phyloP scores from a whole-genome alignment of 37 sponge, comb jelly and placozoan species.

The Halichondria panicea region DNA sequence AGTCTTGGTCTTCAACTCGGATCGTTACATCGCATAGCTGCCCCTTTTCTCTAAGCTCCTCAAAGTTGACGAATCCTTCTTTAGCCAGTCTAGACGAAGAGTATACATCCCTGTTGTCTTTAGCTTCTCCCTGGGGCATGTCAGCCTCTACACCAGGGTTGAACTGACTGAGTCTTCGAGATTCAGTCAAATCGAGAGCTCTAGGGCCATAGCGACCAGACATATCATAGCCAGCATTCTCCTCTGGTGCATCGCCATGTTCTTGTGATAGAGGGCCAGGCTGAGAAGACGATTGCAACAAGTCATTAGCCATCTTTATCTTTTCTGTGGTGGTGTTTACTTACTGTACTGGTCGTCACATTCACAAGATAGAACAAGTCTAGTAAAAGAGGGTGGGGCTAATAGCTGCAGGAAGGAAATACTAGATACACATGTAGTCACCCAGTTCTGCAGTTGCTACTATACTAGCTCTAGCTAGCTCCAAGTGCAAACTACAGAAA shows the following conservation, averaged over 20 bases:
- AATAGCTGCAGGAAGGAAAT: no score
- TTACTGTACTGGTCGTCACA: no score
- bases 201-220: neutral
- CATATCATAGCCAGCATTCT: conserved; percentile 1
- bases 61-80: conserved; percentile 56
- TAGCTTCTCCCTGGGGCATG: conserved; percentile 1
- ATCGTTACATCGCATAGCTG: conserved; percentile 90
- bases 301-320: no score
- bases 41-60: conserved; percentile 49
- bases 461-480: no score
- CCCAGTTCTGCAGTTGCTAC: no score
- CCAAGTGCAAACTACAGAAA: no score
- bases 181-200: neutral
- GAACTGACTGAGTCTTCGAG: neutral
- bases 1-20: conserved; percentile 46
- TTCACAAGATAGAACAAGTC: no score
- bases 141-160: conserved; percentile 33
- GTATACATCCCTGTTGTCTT: conserved; percentile 10
- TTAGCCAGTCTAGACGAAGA: conserved; percentile 37
- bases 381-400: no score
- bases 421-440: no score
- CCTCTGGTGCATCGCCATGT: conserved; percentile 41
- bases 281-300: no score
- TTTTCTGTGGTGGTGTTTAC: no score
- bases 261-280: no score